These are phyloP conservation scores for Toxonevra muliebris DNA, from an alignment of 2,888 invertebrate genomes.

Conservation along the genomic window DNA sequence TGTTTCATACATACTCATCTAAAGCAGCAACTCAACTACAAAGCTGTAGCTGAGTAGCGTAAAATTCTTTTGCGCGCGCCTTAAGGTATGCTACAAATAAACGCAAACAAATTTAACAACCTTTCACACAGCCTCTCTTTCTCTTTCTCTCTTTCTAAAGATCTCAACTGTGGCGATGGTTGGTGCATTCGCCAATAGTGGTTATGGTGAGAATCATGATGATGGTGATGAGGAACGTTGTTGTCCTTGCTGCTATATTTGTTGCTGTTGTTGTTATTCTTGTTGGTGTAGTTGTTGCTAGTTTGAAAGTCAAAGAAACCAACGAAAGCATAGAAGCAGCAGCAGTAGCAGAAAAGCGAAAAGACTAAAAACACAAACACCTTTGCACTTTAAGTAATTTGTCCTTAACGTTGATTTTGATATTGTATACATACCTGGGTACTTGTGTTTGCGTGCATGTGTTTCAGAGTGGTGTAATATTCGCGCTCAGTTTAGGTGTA, in stretches of 20 bases:
- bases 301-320: neutral
- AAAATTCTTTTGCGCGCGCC: neutral
- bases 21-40: too few species aligned
- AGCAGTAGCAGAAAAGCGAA: too few species aligned
- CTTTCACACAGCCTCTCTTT: neutral
- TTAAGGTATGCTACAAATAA: neutral
- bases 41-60: neutral
- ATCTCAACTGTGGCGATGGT: too few species aligned
- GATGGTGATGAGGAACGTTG: neutral
- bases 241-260: neutral
- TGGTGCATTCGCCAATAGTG: too few species aligned
- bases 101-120: neutral
- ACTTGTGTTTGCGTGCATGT: neutral
- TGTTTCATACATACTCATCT: too few species aligned
- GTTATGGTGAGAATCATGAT: too few species aligned
- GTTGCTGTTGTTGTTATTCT: neutral
- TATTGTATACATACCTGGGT: neutral
- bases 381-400: constrained; percentile 1
- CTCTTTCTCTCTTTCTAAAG: too few species aligned
- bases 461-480: too few species aligned
- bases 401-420: neutral
- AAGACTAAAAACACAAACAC: neutral
- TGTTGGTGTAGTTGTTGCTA: neutral
- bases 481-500: too few species aligned
- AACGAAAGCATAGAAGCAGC: too few species aligned